These are phyloP conservation scores for Xanthia icteritia DNA, from an alignment of 2,888 invertebrate genomes.

Conservation along the genomic window DNA sequence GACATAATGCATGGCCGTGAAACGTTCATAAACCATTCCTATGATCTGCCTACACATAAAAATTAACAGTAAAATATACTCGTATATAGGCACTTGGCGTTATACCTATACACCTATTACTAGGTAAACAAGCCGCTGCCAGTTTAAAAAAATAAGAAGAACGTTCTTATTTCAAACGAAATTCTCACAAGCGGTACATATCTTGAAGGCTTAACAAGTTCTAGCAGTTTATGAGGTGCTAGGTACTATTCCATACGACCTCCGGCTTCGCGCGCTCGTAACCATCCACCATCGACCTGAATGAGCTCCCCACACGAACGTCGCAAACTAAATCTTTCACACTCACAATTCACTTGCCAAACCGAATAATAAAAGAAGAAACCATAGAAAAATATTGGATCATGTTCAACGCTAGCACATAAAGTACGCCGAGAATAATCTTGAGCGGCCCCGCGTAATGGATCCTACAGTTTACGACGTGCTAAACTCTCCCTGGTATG, in stretches of 20 bases:
- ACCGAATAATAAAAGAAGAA: constrained; percentile 66
- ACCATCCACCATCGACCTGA: constrained; percentile 67
- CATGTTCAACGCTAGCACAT: constrained; percentile 70
- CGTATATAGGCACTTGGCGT: background rate
- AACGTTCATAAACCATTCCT: constrained; percentile 44
- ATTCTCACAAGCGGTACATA: constrained; percentile 27
- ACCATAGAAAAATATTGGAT: constrained; percentile 73
- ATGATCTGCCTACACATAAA: constrained; percentile 31
- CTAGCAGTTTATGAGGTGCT: constrained; percentile 74
- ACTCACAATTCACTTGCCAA: constrained; percentile 60
- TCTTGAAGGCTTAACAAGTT: constrained; percentile 68
- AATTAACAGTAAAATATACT: constrained; percentile 15
- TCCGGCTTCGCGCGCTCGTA: constrained; percentile 65
- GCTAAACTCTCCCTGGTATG: constrained; percentile 80
- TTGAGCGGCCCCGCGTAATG: constrained; percentile 78
- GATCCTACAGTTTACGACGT: constrained; percentile 85
- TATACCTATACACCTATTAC: background rate
- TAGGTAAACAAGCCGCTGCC: background rate
- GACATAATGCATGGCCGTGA: constrained; percentile 67
- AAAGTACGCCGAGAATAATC: constrained; percentile 77
- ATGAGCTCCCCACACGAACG: constrained; percentile 69
- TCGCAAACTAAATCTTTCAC: constrained; percentile 63
- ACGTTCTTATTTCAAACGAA: constrained; percentile 30
- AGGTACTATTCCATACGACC: constrained; percentile 68
- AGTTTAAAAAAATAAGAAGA: background rate